Percentiles rank a stretch among this genome's conserved stretches.
Evolutionary conservation across 1,140 invertebrate genomes (phyloP).

Genomic region (Pachypeltis micranthus): DNA sequence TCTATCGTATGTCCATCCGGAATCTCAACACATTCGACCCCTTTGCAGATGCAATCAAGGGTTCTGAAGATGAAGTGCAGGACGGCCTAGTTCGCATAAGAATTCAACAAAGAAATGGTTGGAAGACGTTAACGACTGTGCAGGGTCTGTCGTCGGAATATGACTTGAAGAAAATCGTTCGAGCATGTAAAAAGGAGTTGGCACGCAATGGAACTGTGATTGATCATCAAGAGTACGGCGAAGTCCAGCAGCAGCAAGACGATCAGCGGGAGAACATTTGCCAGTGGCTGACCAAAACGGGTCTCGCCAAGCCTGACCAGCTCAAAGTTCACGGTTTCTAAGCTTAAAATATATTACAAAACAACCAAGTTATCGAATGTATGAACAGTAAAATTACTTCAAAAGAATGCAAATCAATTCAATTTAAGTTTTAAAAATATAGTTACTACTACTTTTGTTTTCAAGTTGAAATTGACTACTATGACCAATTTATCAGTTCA

Average conservation of each 20-base stretch:
- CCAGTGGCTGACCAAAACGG: conserved; percentile 85
- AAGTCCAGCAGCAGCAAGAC: conserved; percentile 97
- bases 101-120: conserved; percentile 99
- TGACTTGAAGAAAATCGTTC: conserved; percentile 99
- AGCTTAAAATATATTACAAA: conserved; percentile 28
- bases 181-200: conserved; percentile 99
- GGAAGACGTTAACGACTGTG: conserved; percentile 98
- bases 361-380: background rate
- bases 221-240: conserved; percentile 97
- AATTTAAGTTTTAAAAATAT: background rate
- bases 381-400: background rate
- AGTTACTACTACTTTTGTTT: background rate
- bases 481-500: background rate
- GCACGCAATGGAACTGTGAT: conserved; percentile 97
- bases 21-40: conserved; percentile 86
- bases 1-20: conserved; percentile 95
- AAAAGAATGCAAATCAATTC: background rate
- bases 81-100: conserved; percentile 99
- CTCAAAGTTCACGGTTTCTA: conserved; percentile 94
- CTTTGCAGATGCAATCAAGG: conserved; percentile 94
- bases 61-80: conserved; percentile 92
- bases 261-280: conserved; percentile 93
- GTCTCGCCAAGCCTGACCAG: conserved; percentile 83
- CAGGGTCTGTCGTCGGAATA: conserved; percentile 94
- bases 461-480: background rate